Conservation (phyloP, 2,113 vertebrate genomes). For the Otus sunia region DNA sequence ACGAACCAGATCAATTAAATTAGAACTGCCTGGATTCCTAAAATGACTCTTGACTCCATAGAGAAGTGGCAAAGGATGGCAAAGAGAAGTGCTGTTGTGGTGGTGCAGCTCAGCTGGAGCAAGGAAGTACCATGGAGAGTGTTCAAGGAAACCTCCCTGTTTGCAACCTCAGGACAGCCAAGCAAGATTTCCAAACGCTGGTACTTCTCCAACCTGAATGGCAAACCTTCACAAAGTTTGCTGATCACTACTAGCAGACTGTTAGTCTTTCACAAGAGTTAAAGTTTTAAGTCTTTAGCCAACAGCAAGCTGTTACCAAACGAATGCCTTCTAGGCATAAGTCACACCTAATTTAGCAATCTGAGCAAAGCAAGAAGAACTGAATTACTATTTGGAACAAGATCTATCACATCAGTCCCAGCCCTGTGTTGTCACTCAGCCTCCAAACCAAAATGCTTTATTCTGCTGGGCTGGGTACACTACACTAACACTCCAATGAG, state of each 20-base stretch:
- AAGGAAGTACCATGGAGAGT: constrained; percentile 47
- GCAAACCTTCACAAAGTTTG: not conserved
- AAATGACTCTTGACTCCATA: not conserved
- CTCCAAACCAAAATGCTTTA: not conserved
- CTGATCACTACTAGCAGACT: not conserved
- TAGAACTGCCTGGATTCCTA: not conserved
- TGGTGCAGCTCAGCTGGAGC: not conserved
- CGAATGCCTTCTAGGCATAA: constrained; percentile 26
- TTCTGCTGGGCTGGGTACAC: constrained; percentile 7
- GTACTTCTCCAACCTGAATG: not conserved
- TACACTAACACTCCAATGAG: constrained; percentile 21
- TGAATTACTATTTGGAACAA: constrained; percentile 44
- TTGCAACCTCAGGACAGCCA: not conserved
- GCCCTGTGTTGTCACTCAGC: constrained; percentile 29
- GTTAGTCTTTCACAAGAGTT: not conserved
- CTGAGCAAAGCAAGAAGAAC: constrained; percentile 34
- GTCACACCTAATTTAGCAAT: constrained; percentile 64
- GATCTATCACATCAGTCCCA: constrained; percentile 28
- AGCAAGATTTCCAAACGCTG: not conserved
- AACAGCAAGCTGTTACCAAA: constrained; percentile 42
- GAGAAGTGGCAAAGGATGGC: not conserved
- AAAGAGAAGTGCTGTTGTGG: not conserved
- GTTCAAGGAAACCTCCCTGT: not conserved
- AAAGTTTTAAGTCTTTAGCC: not conserved
- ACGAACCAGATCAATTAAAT: not conserved